These are phyloP conservation scores for Drosophila trichaetosa DNA, from an alignment of 2,888 invertebrate genomes.

Conservation along the genomic window DNA sequence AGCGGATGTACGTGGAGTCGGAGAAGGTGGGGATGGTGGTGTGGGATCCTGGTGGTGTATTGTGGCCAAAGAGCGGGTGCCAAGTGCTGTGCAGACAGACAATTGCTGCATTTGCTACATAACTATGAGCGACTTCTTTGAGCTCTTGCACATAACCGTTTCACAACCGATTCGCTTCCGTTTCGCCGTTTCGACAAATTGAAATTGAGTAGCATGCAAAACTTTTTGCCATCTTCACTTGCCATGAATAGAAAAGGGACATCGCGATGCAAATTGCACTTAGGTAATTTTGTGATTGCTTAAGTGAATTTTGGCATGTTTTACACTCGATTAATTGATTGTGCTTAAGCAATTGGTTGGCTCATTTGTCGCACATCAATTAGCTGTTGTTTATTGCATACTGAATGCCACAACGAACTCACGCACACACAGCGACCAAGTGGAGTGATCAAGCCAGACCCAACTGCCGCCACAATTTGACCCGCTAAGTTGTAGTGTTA, in stretches of 20 bases:
- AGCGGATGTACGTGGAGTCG: background rate
- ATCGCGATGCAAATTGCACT: background rate
- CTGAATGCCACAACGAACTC: slow-evolving; percentile 1
- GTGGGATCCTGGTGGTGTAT: background rate
- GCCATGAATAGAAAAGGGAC: background rate
- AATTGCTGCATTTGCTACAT: slow-evolving; percentile 48
- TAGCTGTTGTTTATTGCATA: slow-evolving; percentile 10
- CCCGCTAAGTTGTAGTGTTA: slow-evolving; percentile 13
- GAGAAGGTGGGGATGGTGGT: background rate
- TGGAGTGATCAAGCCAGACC: background rate
- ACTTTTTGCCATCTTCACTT: slow-evolving; percentile 34
- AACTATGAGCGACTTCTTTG: slow-evolving; percentile 65
- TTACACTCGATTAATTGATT: slow-evolving; percentile 24
- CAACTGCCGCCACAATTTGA: slow-evolving; percentile 1
- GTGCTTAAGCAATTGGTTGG: background rate
- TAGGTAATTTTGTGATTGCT: background rate
- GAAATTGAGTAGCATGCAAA: slow-evolving; percentile 64
- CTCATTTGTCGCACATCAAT: slow-evolving; percentile 8
- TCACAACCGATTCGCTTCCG: slow-evolving; percentile 33
- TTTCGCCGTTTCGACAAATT: slow-evolving; percentile 47
- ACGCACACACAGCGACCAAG: background rate
- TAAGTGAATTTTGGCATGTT: background rate
- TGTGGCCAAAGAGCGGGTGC: slow-evolving; percentile 16
- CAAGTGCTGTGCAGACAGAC: slow-evolving; percentile 19
- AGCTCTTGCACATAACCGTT: slow-evolving; percentile 45